Evolutionary conservation across 2,888 invertebrate species (phyloP).

Genomic region (Notodonta dromedarius): DNA sequence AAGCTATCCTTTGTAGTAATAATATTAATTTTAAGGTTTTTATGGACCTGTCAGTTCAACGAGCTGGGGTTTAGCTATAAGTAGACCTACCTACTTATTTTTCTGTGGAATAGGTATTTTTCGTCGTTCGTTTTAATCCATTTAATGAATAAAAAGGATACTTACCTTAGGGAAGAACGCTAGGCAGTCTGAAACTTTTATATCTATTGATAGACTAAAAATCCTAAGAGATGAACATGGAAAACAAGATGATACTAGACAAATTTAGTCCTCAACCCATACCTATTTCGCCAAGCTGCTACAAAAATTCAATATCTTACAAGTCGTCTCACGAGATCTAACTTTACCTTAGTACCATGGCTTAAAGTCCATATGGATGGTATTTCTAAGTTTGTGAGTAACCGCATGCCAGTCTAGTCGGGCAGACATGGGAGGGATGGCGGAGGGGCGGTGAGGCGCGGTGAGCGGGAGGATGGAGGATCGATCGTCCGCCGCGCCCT

Average conservation of each 20-base stretch:
- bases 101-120: no score
- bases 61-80: background rate
- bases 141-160: no score
- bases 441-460: slow-evolving; percentile 13
- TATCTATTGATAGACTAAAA: no score
- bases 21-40: slow-evolving; percentile 22
- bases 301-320: no score
- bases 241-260: no score
- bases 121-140: no score
- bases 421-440: slow-evolving; percentile 36
- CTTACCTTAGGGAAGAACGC: no score
- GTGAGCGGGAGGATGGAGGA: slow-evolving; percentile 28
- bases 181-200: no score
- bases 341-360: background rate
- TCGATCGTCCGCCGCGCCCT: slow-evolving; percentile 65
- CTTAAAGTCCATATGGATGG: background rate
- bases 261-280: no score
- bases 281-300: no score
- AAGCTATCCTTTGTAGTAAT: slow-evolving; percentile 23
- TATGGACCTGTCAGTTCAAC: slow-evolving; percentile 28
- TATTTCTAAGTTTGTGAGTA: slow-evolving; percentile 12
- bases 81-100: background rate
- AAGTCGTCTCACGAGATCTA: no score
- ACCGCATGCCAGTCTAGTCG: slow-evolving; percentile 50
- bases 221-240: no score